phyloP scores from a whole-genome alignment of 2,797 vertebrate species.

The Acomys russatus region DNA sequence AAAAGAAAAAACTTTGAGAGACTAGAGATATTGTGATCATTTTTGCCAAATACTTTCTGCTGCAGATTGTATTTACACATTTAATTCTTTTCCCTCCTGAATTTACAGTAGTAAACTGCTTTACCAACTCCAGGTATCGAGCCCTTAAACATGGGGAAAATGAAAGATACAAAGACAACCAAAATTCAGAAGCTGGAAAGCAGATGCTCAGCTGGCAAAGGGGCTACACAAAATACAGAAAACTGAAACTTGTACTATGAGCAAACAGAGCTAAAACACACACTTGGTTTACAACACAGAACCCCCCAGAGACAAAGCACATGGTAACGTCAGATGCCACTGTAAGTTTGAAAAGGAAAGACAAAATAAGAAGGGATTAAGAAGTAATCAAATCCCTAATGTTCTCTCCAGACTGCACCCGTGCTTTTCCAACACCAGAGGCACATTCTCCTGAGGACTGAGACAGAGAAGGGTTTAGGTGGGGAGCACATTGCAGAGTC shows the following conservation, averaged over 20 bases:
- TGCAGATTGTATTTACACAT: neutral
- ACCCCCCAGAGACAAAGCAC: neutral
- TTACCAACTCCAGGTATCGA: conserved; percentile 27
- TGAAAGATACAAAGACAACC: conserved; percentile 40
- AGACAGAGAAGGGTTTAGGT: neutral
- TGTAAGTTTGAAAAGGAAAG: neutral
- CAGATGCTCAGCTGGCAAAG: conserved; percentile 69
- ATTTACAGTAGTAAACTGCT: conserved; percentile 66
- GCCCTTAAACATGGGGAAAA: conserved; percentile 12
- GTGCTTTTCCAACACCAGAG: neutral
- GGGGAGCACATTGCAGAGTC: neutral
- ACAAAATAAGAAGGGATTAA: conserved; percentile 6
- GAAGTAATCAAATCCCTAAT: neutral
- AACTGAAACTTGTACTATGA: conserved; percentile 42
- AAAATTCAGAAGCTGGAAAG: conserved; percentile 66
- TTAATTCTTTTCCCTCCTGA: conserved; percentile 44
- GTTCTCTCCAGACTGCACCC: neutral
- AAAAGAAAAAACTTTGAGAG: neutral
- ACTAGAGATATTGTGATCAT: neutral
- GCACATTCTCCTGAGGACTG: neutral
- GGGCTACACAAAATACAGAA: conserved; percentile 34
- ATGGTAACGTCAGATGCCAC: neutral
- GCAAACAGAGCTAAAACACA: conserved; percentile 21
- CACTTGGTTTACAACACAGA: conserved; percentile 54
- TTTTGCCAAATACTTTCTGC: conserved; percentile 32